These are phyloP conservation scores for Dicerorhinus sumatrensis DNA, from an alignment of 2,113 vertebrate genomes.

Conservation along the genomic window DNA sequence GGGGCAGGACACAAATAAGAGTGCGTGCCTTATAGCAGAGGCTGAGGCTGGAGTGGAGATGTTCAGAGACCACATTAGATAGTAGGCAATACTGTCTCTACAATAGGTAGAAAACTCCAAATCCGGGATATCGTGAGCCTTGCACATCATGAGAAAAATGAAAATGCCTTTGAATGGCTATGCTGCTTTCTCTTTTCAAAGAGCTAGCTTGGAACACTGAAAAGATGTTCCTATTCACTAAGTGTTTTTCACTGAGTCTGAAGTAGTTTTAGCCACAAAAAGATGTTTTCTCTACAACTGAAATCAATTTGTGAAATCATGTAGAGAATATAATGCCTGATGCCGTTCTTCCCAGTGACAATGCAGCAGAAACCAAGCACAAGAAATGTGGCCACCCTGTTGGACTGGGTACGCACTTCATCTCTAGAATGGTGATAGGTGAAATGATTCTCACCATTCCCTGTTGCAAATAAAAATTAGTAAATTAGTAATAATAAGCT, in stretches of 20 bases:
- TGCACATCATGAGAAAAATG: background rate
- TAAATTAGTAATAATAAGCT: background rate
- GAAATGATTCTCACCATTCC: background rate
- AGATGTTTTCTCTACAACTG: constrained; percentile 19
- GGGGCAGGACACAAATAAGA: background rate
- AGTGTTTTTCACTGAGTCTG: background rate
- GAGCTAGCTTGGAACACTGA: background rate
- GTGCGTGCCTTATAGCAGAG: background rate
- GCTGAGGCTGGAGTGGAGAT: background rate
- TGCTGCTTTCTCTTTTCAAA: background rate
- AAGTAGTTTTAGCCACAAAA: constrained; percentile 42
- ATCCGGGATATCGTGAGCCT: background rate
- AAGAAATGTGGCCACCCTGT: background rate
- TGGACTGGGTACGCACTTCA: background rate
- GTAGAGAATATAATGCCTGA: background rate
- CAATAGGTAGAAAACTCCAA: background rate
- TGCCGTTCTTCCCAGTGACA: background rate
- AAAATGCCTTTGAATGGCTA: background rate
- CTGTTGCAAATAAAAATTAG: background rate
- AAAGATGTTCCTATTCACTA: background rate
- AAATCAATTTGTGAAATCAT: constrained; percentile 31
- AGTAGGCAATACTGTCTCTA: background rate
- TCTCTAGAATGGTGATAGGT: background rate
- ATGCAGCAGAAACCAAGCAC: background rate
- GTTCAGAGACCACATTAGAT: background rate